Conservation (phyloP, 2,113 vertebrate genomes). For the Triplophysa siluroides region DNA sequence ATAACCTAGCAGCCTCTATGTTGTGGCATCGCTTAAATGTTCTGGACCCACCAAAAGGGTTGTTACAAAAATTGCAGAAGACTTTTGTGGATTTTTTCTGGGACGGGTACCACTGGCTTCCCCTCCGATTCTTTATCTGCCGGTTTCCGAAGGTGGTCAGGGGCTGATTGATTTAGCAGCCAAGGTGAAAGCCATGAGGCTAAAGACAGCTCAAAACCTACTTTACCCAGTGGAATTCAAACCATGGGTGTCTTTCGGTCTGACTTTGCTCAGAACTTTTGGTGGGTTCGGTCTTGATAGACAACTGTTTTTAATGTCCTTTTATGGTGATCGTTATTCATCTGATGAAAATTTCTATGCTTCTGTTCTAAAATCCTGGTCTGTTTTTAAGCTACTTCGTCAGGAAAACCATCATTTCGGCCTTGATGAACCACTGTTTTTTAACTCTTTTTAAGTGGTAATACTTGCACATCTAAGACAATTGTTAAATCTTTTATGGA, state of each 20-base stretch:
- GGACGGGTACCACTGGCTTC: not conserved
- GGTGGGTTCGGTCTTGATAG: not conserved
- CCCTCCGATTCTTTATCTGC: not conserved
- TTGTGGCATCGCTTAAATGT: too few relatives aligned
- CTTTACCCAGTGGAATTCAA: not conserved
- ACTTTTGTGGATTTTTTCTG: not conserved
- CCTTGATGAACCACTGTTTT: not conserved
- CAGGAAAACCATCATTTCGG: not conserved
- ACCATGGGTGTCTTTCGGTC: not conserved
- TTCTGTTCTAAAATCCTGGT: not conserved
- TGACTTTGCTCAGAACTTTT: conserved; percentile 3
- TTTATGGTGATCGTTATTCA: not conserved
- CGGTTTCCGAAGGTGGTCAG: not conserved
- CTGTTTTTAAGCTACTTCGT: not conserved
- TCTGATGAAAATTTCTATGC: not conserved
- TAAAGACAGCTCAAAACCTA: not conserved
- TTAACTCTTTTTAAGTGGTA: not conserved
- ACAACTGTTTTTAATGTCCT: not conserved
- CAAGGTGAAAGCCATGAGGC: not conserved
- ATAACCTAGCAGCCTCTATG: too few relatives aligned
- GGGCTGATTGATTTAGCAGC: not conserved
- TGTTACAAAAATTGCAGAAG: not conserved
- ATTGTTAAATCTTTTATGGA: too few relatives aligned
- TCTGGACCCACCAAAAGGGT: too few relatives aligned
- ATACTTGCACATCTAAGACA: not conserved